A percentile compares a stretch with the other conserved stretches of the same genome.
phyloP scores from a whole-genome alignment of 2,113 vertebrate genomes.

The Chitala chitala region DNA sequence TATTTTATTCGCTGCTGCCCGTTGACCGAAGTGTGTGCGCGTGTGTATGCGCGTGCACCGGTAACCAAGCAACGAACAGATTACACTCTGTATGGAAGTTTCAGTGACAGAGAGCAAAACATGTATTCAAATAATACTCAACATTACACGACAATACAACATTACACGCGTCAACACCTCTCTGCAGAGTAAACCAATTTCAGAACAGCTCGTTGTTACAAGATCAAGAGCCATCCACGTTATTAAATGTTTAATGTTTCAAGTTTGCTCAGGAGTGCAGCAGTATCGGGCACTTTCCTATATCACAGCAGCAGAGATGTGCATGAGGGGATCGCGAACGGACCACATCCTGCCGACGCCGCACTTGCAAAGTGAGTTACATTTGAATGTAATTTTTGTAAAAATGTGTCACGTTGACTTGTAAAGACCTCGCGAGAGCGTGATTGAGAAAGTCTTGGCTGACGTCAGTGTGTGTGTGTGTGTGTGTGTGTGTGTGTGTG shows the following conservation, averaged over 20 bases:
- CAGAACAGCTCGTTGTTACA: too few species aligned
- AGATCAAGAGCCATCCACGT: too few species aligned
- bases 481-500: too few species aligned
- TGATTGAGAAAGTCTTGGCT: slow-evolving; percentile 33
- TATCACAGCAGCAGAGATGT: too few species aligned
- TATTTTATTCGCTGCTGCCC: neutral
- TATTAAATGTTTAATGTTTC: too few species aligned
- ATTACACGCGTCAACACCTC: neutral
- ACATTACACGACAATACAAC: neutral
- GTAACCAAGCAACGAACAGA: slow-evolving; percentile 7
- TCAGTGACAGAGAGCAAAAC: neutral
- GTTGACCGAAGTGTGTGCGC: too few species aligned
- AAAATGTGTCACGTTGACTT: slow-evolving; percentile 43
- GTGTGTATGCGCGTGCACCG: neutral
- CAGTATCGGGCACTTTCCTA: too few species aligned
- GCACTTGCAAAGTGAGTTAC: neutral
- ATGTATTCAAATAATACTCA: neutral
- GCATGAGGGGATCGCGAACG: too few species aligned
- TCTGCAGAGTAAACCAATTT: neutral
- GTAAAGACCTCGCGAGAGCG: slow-evolving; percentile 30
- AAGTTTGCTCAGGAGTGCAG: too few species aligned
- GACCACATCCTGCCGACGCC: neutral
- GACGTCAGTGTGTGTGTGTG: slow-evolving; percentile 58
- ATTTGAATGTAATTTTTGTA: neutral
- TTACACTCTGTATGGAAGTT: neutral